A percentile compares a stretch with the other conserved stretches of the same genome.
These are phyloP conservation scores for Otolemur crassicaudatus DNA, from an alignment of 2,797 vertebrate species.

Conservation along the genomic window DNA sequence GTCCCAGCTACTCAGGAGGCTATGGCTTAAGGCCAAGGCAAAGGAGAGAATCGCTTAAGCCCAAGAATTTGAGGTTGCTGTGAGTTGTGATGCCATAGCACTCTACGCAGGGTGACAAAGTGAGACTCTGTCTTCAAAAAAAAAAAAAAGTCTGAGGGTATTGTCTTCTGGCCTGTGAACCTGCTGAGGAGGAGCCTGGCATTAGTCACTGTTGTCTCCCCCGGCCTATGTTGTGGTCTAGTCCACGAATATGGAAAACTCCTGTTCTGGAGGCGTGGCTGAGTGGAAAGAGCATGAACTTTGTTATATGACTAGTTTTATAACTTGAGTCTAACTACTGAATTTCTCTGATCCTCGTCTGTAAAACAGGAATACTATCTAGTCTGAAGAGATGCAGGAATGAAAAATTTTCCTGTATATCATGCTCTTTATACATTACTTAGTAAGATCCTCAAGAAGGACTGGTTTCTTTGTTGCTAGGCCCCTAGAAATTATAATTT, in stretches of 20 bases:
- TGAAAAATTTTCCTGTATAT: not conserved
- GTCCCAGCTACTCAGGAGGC: no score
- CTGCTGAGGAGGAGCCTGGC: not conserved
- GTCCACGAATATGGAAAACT: not conserved
- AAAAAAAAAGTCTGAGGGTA: not conserved
- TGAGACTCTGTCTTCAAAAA: not conserved
- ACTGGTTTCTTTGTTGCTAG: not conserved
- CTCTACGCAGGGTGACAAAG: no score
- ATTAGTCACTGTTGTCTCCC: not conserved
- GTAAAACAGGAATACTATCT: conserved; percentile 30
- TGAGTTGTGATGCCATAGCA: no score
- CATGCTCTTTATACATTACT: not conserved
- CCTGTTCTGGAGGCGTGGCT: not conserved
- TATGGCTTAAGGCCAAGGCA: no score
- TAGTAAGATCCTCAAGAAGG: not conserved
- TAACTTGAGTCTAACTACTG: conserved; percentile 21
- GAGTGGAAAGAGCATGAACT: not conserved
- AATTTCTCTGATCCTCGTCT: conserved; percentile 38
- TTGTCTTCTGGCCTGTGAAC: not conserved
- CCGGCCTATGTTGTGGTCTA: not conserved
- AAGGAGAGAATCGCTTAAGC: no score
- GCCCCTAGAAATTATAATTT: not conserved
- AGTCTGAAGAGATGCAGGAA: not conserved
- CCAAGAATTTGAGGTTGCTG: no score
- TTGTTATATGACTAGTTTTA: not conserved